Conservation (phyloP, 1,140 invertebrate genomes). For the Wiebesia pumilae region DNA sequence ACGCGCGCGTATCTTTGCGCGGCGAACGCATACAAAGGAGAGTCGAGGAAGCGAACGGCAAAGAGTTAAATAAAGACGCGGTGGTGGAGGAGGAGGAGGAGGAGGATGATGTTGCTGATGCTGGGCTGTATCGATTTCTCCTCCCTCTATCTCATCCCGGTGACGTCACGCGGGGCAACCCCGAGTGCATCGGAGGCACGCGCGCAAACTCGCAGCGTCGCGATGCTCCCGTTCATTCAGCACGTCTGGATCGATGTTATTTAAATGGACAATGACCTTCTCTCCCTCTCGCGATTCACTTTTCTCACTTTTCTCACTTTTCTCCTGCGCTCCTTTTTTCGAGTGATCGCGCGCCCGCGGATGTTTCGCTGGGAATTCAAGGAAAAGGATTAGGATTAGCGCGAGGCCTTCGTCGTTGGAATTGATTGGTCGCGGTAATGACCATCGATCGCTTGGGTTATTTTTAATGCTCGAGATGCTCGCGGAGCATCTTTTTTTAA, state of each 20-base stretch:
- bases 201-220: conserved; percentile 21
- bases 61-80: conserved; percentile 46
- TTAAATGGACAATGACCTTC: conserved; percentile 62
- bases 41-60: neutral
- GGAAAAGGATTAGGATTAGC: no score
- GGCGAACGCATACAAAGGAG: neutral
- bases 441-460: neutral
- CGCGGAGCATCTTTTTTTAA: no score
- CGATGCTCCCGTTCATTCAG: conserved; percentile 42
- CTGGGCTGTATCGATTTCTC: conserved; percentile 69
- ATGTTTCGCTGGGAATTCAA: no score
- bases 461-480: neutral
- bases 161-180: conserved; percentile 60
- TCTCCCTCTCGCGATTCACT: conserved; percentile 1
- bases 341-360: no score
- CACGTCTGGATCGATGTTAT: conserved; percentile 59
- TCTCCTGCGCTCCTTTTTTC: no score
- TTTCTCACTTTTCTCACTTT: neutral
- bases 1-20: no score
- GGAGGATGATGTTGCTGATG: no score
- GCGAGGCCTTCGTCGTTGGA: no score
- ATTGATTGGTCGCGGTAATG: no score
- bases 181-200: conserved; percentile 4
- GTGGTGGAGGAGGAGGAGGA: no score
- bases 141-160: conserved; percentile 39